Evolutionary conservation across 2,888 invertebrate genomes (phyloP).

Genomic region (Drosophila basisetae): DNA sequence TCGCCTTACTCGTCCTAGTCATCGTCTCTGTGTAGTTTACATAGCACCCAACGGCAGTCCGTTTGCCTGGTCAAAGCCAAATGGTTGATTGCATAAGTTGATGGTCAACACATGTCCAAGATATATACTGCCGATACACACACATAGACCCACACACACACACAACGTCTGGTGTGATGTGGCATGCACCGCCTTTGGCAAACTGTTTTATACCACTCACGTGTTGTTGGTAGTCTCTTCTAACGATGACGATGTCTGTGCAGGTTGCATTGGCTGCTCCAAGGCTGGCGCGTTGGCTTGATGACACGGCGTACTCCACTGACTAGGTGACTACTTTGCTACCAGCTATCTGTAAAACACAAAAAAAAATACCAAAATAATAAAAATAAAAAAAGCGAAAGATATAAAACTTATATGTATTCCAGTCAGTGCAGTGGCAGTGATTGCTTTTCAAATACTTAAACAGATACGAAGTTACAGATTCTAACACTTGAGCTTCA

Average conservation of each 20-base stretch:
- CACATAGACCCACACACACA: background rate
- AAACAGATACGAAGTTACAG: constrained; percentile 24
- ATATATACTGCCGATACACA: constrained; percentile 63
- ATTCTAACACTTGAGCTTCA: constrained; percentile 13
- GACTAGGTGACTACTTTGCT: constrained; percentile 31
- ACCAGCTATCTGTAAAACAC: constrained; percentile 29
- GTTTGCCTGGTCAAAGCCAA: constrained; percentile 76
- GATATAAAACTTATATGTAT: constrained; percentile 13
- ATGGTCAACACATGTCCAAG: constrained; percentile 80
- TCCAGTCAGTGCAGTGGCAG: constrained; percentile 26
- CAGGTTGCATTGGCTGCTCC: constrained; percentile 73
- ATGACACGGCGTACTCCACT: constrained; percentile 7
- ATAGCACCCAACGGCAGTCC: constrained; percentile 70
- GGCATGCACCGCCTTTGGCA: constrained; percentile 18
- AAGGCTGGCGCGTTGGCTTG: constrained; percentile 45
- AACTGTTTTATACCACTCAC: constrained; percentile 50
- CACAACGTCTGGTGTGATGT: constrained; percentile 23
- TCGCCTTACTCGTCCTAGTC: constrained; percentile 2
- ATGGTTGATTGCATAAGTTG: constrained; percentile 81
- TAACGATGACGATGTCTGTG: constrained; percentile 66
- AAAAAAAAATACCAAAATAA: background rate
- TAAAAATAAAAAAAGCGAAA: background rate
- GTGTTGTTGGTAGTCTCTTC: constrained; percentile 68
- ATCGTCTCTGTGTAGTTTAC: constrained; percentile 59
- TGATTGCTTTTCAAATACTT: constrained; percentile 41